Evolutionary conservation across 2,113 vertebrate genomes (phyloP).

Genomic region (Sciurus niger): DNA sequence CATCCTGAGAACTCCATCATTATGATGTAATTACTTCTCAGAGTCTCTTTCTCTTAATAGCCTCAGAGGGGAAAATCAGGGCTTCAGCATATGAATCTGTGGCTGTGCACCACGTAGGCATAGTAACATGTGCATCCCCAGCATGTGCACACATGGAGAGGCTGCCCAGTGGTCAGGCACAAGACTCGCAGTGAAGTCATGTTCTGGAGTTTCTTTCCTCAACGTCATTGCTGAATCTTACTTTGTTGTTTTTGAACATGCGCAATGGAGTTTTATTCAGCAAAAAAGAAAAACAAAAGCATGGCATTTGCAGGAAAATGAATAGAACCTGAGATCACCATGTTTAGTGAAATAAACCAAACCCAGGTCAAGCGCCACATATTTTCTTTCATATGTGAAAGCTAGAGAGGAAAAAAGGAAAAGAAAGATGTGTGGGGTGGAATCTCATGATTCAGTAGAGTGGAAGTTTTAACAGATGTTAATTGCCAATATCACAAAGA

Average conservation of each 20-base stretch:
- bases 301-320: too few species aligned
- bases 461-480: slow-evolving; percentile 13
- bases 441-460: too few species aligned
- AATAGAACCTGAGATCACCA: too few species aligned
- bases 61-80: background rate
- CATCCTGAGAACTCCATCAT: too few species aligned
- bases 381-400: too few species aligned
- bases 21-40: background rate
- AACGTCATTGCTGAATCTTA: background rate
- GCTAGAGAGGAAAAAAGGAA: too few species aligned
- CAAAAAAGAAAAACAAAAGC: too few species aligned
- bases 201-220: background rate
- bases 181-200: background rate
- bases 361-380: too few species aligned
- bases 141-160: background rate
- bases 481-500: background rate
- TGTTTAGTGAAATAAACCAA: too few species aligned
- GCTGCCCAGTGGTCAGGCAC: too few species aligned
- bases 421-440: too few species aligned
- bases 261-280: too few species aligned
- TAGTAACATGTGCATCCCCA: background rate
- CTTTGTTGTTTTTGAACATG: background rate
- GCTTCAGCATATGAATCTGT: background rate
- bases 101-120: background rate
- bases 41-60: background rate